Evolutionary conservation across 2,113 vertebrate genomes (phyloP).

Genomic region (Rana temporaria): DNA sequence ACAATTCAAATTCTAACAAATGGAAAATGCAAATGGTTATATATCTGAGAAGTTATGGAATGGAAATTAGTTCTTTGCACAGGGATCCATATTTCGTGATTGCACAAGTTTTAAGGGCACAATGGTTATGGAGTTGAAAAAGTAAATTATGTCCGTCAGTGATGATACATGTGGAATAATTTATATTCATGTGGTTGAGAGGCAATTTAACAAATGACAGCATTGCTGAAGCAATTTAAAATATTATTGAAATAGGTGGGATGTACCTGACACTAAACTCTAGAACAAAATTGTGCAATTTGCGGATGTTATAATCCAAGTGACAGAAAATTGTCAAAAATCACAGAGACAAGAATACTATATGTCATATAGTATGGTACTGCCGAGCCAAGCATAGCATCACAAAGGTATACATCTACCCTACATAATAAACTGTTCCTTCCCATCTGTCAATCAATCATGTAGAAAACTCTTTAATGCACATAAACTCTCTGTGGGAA

Average conservation of each 20-base stretch:
- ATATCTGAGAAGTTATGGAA: not conserved
- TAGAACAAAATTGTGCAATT: conserved; percentile 15
- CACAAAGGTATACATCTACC: not conserved
- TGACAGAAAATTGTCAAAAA: conserved; percentile 37
- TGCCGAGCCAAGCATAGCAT: not conserved
- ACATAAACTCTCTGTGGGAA: not conserved
- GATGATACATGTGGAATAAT: conserved; percentile 30
- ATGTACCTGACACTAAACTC: conserved; percentile 41
- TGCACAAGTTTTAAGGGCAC: conserved; percentile 16
- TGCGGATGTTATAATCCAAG: conserved; percentile 14
- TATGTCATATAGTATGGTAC: not conserved
- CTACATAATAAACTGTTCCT: conserved; percentile 4
- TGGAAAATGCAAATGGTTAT: conserved; percentile 4
- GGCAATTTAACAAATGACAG: conserved; percentile 42
- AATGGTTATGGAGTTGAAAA: not conserved
- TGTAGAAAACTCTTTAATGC: not conserved
- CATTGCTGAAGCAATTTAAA: conserved; percentile 33
- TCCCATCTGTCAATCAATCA: not conserved
- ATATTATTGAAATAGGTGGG: conserved; percentile 31
- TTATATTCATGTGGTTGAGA: conserved; percentile 34
- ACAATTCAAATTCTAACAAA: not conserved
- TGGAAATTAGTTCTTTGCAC: not conserved
- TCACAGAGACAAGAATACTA: not conserved
- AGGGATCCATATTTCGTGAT: not conserved
- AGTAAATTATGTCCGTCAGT: conserved; percentile 23